Base-by-base conservation (phyloP, 2,888 invertebrate species). In the Prosopocoilus inquinatus region DNA sequence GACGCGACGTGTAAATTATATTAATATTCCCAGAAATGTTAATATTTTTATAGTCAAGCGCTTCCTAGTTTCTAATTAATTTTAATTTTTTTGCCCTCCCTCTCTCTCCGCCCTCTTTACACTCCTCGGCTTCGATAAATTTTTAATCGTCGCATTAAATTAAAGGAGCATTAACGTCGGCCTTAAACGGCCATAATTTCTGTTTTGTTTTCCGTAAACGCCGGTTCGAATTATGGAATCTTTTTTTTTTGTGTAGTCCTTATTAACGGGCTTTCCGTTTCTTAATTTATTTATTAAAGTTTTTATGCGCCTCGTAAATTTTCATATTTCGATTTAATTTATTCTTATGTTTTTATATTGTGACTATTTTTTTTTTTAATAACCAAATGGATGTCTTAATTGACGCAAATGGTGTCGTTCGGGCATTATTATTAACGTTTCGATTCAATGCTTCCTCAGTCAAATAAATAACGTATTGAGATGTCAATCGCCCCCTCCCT, bases 1-100 rank as follows among this genome's bases (percentile, higher is more conserved):
- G 55, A 57, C 60, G 59, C 59, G 48, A 47, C 58, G 59, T 53
- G 60, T 62, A 61, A 60, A 60, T 60, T 59, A 62, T 56, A 60
- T 58, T 57, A 52, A 57, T 51, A 54, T 59, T 57, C 50, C 58
- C 55, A 36, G 50, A 56, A 57, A 61, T 28, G 38, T 52, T 47
- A 15, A 38, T 47, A 32, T 32, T 52, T 46, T 52, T 46, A 38
- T 38, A 36, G 46, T 50, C 44, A 50, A 44, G 16, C 13, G 3
- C 20, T 43, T 43, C 41, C 20, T 43, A 16, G 15, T 43, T 28
- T 28, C 20, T 50, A 43, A 43, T 50, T 16, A 20, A 43, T 50
- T 43, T 41, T 49, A 28, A 11, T 8, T 15, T 16, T 41, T 50
- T 15, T 13, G 16, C 41, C 33, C n/a, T n/a, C n/a, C n/a, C n/a